Base-by-base conservation (phyloP, 2,797 vertebrate species). In the Tragopan temminckii region DNA sequence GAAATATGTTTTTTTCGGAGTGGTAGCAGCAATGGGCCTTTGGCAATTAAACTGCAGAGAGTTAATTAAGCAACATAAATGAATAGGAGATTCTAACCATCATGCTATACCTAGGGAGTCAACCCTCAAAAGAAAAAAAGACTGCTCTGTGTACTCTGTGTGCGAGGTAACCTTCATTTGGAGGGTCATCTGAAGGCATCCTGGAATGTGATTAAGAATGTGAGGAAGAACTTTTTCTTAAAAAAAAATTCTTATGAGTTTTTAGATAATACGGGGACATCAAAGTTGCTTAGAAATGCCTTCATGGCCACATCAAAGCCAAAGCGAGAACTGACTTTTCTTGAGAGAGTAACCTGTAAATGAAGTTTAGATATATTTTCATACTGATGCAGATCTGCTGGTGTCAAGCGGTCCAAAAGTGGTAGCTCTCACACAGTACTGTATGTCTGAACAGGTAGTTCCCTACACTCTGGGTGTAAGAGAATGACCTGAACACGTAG, bases 391-490 rank as follows among this genome's bases (percentile, higher is more conserved):
- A 70, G 46, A 66, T 10, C 42, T 90, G 12, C 33, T 36, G 48
- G 42, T 10, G 1, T 67, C 9, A 18, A 27, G 5, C 3, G 36
- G 55, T 5, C 12, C 29, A 31, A 59, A 77, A 61, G 17, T 7
- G 25, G 35, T 8, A 43, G 19, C 12, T 63, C 27, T 48, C 13
- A 19, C 4, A 3, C 20, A 38, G 19, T 17, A 11, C 3, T 29
- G 17, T 48, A 50, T 76, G 10, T 18, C 31, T 72, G 80, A 72
- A 13, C 35, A 57, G 17, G 7, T 14, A 38, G 21, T 24, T 31
- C 50, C 8, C 0, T 7, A 20, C 3, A n/a, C 7, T 11, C 31
- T n/a, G 35, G n/a, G 11, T 9, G 1, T 3, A 20, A 0, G 13
- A 33, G n/a, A 64, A 64, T 1, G 1, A 57, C 21, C 8, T 13